phyloP scores from a whole-genome alignment of 2,888 invertebrate species.

The Parnassius apollo region DNA sequence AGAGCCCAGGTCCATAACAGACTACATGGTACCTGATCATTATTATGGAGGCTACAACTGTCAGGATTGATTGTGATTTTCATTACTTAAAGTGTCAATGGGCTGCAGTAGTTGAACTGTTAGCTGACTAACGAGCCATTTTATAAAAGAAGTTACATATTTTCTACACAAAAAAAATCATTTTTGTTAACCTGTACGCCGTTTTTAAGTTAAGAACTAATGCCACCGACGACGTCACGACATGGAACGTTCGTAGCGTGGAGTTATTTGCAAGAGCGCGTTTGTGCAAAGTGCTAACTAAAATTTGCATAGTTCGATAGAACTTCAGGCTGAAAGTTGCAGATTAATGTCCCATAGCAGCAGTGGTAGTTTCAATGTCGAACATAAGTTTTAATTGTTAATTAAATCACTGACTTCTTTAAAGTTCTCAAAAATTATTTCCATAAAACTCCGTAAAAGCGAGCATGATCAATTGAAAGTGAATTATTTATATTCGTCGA shows the following conservation, averaged over 20 bases:
- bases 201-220: slow-evolving; percentile 22
- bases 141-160: no score
- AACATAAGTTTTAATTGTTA: slow-evolving; percentile 44
- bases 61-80: no score
- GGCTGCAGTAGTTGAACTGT: no score
- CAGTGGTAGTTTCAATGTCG: slow-evolving; percentile 38
- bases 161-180: no score
- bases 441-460: neutral
- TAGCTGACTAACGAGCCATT: no score
- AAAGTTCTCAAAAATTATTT: slow-evolving; percentile 15
- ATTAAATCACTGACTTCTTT: slow-evolving; percentile 30
- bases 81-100: no score
- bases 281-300: slow-evolving; percentile 63
- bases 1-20: no score
- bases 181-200: neutral
- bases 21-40: no score
- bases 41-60: no score
- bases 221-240: slow-evolving; percentile 19
- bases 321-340: slow-evolving; percentile 54
- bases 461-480: no score
- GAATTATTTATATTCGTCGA: no score
- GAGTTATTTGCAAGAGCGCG: slow-evolving; percentile 54
- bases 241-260: slow-evolving; percentile 28
- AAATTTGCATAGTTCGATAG: slow-evolving; percentile 68
- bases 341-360: slow-evolving; percentile 46